A percentile compares a stretch with the other conserved stretches of the same genome.
Evolutionary conservation across 2,888 invertebrate species (phyloP).

Genomic region (Cosmia trapezina): DNA sequence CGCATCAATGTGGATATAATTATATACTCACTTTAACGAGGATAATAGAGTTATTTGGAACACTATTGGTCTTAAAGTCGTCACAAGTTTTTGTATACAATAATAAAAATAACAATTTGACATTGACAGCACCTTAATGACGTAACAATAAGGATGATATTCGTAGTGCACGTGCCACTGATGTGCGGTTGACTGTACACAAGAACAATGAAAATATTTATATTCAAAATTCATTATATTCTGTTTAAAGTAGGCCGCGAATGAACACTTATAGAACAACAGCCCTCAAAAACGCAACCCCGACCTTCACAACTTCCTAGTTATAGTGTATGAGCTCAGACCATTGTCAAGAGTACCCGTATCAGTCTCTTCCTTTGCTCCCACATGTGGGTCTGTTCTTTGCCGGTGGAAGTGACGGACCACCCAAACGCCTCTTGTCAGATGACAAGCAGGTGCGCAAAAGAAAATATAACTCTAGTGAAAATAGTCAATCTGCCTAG

Average conservation of each 20-base stretch:
- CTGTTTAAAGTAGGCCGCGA: background rate
- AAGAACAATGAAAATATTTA: background rate
- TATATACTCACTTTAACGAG: background rate
- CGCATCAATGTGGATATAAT: too few species aligned
- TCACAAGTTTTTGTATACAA: background rate
- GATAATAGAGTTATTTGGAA: background rate
- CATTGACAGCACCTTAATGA: too few species aligned
- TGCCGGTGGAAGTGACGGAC: background rate
- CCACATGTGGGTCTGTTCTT: constrained; percentile 1
- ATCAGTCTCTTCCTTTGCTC: background rate
- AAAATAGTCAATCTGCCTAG: too few species aligned
- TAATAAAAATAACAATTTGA: too few species aligned
- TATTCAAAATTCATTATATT: background rate
- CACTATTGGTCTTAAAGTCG: background rate
- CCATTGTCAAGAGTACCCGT: constrained; percentile 23
- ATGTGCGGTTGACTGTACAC: too few species aligned
- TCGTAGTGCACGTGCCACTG: too few species aligned
- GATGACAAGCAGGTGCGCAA: background rate
- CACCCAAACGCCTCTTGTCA: background rate
- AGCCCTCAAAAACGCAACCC: background rate
- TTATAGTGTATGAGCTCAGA: background rate
- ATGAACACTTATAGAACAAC: background rate
- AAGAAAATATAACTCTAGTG: background rate
- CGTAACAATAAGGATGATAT: too few species aligned
- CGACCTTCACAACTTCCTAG: background rate